Percentiles rank a stretch among this genome's conserved stretches.
Evolutionary conservation across 1,140 invertebrate genomes (phyloP).

Genomic region (Tetramorium simillimum): DNA sequence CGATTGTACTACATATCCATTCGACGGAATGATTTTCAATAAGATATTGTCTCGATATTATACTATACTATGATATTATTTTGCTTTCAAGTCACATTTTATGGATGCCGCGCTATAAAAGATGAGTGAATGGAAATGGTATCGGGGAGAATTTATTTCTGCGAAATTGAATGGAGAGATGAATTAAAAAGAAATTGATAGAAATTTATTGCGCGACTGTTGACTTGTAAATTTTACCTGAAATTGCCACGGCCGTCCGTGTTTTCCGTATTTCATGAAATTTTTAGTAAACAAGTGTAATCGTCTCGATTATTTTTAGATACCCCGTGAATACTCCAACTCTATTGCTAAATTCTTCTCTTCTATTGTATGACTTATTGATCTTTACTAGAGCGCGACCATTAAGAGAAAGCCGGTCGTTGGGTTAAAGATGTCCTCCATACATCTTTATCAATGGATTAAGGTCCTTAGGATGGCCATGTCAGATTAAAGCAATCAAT

Average conservation of each 20-base stretch:
- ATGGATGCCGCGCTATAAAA: not conserved
- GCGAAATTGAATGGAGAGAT: not conserved
- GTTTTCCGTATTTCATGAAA: not conserved
- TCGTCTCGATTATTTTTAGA: not conserved
- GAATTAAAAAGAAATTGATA: not conserved
- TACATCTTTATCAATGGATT: not conserved
- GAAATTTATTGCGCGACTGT: not conserved
- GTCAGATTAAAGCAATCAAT: conserved; percentile 2
- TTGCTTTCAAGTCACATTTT: not conserved
- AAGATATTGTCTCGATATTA: not conserved
- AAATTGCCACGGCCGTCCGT: not conserved
- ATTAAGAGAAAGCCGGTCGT: not conserved
- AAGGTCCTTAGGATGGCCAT: not conserved
- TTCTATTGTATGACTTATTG: not conserved
- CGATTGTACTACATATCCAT: not conserved
- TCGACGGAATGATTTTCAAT: conserved; percentile 9
- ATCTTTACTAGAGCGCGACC: not conserved
- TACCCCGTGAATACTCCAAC: not conserved
- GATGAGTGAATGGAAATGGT: not conserved
- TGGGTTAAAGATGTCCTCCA: not conserved
- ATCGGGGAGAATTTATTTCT: not conserved
- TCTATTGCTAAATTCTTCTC: not conserved
- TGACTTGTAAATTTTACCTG: not conserved
- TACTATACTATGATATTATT: not conserved
- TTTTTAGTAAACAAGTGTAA: not conserved